phyloP scores from a whole-genome alignment of 2,113 vertebrate species.

The Campylorhamphus procurvoides region DNA sequence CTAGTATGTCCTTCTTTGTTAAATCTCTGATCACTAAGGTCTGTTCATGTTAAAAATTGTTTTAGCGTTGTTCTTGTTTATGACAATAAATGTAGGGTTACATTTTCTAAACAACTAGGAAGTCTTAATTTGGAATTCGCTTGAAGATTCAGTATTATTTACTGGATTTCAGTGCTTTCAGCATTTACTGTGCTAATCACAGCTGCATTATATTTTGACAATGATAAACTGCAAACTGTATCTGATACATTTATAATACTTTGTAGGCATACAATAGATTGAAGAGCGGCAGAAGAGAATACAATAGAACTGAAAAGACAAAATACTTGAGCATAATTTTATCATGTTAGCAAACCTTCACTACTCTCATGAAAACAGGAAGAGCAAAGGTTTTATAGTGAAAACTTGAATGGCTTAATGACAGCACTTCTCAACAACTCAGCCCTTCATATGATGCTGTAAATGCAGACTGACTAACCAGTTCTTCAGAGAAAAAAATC shows the following conservation, averaged over 20 bases:
- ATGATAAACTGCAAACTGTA: neutral
- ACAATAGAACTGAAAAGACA: neutral
- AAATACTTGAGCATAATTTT: neutral
- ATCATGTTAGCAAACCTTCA: neutral
- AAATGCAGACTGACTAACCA: constrained; percentile 36
- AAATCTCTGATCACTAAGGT: neutral
- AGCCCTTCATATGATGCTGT: neutral
- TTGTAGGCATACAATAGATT: neutral
- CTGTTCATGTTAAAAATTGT: neutral
- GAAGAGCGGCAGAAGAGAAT: neutral
- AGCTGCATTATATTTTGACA: constrained; percentile 8
- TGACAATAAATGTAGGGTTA: neutral
- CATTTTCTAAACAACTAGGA: neutral
- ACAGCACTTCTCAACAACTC: neutral
- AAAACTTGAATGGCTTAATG: constrained; percentile 25
- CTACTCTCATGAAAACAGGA: neutral
- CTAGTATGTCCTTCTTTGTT: neutral
- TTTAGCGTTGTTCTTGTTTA: neutral
- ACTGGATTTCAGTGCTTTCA: neutral
- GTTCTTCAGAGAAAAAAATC: neutral
- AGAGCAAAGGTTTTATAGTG: neutral
- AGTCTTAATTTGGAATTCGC: neutral
- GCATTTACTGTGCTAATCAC: neutral
- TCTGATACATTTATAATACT: constrained; percentile 2
- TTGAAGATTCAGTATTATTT: constrained; percentile 1